phyloP scores from a whole-genome alignment of 2,888 invertebrate species.

The Drosophila nigritarsus region DNA sequence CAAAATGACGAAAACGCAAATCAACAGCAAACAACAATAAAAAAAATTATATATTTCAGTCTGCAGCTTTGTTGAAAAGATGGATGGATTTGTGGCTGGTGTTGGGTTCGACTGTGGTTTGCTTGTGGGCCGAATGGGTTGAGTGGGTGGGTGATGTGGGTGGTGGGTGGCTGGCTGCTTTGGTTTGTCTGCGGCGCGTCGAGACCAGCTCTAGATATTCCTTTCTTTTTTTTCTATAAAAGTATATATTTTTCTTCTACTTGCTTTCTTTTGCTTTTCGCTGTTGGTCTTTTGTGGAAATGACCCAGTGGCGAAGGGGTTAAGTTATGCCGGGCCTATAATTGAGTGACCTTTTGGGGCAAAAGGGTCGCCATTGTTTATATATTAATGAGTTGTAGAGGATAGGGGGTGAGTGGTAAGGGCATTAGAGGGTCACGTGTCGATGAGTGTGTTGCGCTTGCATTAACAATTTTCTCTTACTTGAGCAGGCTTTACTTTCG shows the following conservation, averaged over 20 bases:
- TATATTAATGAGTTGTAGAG: slow-evolving; percentile 50
- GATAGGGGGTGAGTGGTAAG: neutral
- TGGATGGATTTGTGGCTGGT: slow-evolving; percentile 71
- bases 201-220: slow-evolving; percentile 41
- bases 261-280: slow-evolving; percentile 5
- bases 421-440: slow-evolving; percentile 22
- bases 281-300: slow-evolving; percentile 13
- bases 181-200: slow-evolving; percentile 45
- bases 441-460: slow-evolving; percentile 21
- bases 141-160: neutral
- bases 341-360: slow-evolving; percentile 61
- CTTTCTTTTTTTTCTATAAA: neutral
- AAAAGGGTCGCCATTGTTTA: slow-evolving; percentile 43
- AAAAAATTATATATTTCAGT: slow-evolving; percentile 1
- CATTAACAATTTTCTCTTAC: slow-evolving; percentile 22
- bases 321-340: slow-evolving; percentile 52
- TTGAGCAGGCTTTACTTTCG: neutral
- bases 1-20: slow-evolving; percentile 80
- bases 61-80: slow-evolving; percentile 68
- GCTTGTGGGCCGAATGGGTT: slow-evolving; percentile 17
- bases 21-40: slow-evolving; percentile 73
- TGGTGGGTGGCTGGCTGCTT: slow-evolving; percentile 21
- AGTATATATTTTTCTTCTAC: slow-evolving; percentile 15
- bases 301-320: slow-evolving; percentile 36
- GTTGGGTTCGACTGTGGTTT: neutral